phyloP scores from a whole-genome alignment of 2,797 vertebrate species.

The Orientallactaga sibirica region DNA sequence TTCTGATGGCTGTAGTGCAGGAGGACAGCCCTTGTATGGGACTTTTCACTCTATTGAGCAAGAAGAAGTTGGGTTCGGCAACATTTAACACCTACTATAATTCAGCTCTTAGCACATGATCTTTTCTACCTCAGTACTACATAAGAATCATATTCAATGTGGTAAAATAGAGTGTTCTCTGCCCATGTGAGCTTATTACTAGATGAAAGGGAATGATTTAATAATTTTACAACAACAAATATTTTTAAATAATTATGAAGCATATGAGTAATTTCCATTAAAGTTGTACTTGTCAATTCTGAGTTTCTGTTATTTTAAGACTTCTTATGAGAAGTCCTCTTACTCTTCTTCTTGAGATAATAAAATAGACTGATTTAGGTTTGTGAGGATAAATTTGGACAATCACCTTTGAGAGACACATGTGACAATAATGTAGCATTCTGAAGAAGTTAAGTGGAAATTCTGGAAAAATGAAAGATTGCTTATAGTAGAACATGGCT shows the following conservation, averaged over 20 bases:
- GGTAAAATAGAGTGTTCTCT: no score
- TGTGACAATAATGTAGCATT: neutral
- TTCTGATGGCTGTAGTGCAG: no score
- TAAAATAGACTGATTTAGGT: neutral
- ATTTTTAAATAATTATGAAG: constrained; percentile 24
- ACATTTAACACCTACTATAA: no score
- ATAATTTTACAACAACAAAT: neutral
- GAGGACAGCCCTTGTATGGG: no score
- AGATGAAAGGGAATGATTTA: neutral
- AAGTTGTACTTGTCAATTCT: neutral
- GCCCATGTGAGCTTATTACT: neutral
- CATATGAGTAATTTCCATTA: neutral
- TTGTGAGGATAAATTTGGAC: neutral
- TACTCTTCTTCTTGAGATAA: neutral
- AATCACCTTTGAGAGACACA: neutral
- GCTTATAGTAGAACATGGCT: neutral
- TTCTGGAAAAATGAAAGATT: neutral
- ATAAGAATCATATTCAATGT: no score
- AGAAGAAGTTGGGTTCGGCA: no score
- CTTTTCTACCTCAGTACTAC: no score
- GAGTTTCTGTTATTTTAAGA: neutral
- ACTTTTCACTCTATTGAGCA: no score
- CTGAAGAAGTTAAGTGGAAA: neutral
- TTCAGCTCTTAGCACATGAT: no score
- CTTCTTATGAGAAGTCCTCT: neutral